These are phyloP conservation scores for Cavia porcellus DNA, from an alignment of 2,113 vertebrate genomes.

Conservation along the genomic window DNA sequence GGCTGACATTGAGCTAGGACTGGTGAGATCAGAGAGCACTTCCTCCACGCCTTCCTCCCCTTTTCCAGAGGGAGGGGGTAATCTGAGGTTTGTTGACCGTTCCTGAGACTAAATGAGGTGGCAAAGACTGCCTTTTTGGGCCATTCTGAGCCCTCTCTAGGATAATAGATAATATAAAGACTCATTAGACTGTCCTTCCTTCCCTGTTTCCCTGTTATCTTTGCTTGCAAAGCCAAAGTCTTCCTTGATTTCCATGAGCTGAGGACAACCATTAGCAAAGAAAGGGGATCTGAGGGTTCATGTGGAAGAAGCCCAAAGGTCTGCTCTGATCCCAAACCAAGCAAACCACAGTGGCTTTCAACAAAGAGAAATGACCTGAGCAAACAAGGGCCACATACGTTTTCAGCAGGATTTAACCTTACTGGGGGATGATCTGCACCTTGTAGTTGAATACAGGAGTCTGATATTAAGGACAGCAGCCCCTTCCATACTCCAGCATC, in stretches of 20 bases:
- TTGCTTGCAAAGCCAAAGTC: background rate
- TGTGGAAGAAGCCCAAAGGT: no score
- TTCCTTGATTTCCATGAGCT: background rate
- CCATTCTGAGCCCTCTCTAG: background rate
- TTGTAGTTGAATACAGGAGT: background rate
- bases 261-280: background rate
- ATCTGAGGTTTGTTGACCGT: background rate
- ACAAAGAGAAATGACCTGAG: no score
- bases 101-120: background rate
- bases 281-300: no score
- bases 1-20: background rate
- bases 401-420: background rate
- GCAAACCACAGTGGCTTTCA: slow-evolving; percentile 2
- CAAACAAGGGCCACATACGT: background rate
- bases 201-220: background rate
- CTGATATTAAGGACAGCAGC: background rate
- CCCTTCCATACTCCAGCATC: background rate
- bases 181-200: background rate
- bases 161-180: background rate
- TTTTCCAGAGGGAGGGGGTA: background rate
- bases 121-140: background rate
- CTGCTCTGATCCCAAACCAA: background rate
- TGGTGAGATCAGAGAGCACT: background rate
- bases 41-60: no score
- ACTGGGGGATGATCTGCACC: background rate